A percentile compares a stretch with the other conserved stretches of the same genome.
Conservation (phyloP, 2,113 vertebrate genomes). For the Eclectus roratus region DNA sequence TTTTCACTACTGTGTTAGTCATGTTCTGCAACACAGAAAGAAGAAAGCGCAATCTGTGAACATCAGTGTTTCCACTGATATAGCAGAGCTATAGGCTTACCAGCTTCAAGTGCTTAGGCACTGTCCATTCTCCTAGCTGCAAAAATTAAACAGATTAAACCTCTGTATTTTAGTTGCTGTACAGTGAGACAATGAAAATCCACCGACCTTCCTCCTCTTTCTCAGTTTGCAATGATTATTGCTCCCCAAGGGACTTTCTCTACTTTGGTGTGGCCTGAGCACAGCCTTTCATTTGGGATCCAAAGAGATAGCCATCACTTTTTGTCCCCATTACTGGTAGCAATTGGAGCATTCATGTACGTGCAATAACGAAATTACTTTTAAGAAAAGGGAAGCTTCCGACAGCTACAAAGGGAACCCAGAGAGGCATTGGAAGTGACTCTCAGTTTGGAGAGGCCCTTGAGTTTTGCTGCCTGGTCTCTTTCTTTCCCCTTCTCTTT, state of each 20-base stretch:
- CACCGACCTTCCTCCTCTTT: not conserved
- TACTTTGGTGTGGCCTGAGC: not conserved
- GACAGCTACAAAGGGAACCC: not conserved
- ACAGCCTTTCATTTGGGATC: not conserved
- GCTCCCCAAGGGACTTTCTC: not conserved
- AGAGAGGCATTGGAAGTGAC: not conserved
- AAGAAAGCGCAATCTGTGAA: not conserved
- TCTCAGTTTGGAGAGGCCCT: not conserved
- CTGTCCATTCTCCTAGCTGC: not conserved
- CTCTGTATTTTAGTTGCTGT: not conserved
- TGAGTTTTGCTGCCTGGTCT: not conserved
- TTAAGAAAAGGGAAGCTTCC: not conserved
- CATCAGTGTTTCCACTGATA: not conserved
- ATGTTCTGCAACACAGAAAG: conserved; percentile 76
- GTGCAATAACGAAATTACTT: not conserved
- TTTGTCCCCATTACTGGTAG: not conserved
- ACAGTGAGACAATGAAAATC: not conserved
- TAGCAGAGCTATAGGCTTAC: not conserved
- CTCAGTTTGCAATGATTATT: not conserved
- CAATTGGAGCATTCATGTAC: not conserved
- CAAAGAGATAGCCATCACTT: not conserved
- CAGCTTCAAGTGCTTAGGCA: not conserved
- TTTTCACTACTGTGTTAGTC: conserved; percentile 73
- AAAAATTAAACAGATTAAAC: not conserved
- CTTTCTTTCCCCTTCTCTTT: not conserved